These are phyloP conservation scores for Pocillopora damicornis DNA, from an alignment of 64 coral and sea anemone genomes.

Conservation along the genomic window DNA sequence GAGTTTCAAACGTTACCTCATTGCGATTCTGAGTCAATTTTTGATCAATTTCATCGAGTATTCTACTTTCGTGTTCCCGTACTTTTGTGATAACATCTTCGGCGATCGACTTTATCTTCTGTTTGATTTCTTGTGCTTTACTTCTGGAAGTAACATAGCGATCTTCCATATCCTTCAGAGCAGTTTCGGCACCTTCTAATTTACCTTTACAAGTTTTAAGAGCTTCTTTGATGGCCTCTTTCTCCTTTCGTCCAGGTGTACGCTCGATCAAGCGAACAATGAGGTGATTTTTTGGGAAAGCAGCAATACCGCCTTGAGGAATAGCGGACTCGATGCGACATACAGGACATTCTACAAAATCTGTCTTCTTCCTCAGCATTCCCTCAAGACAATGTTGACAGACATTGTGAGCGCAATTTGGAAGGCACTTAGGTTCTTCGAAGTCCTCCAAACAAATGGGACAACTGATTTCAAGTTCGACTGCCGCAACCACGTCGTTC, in stretches of 20 bases:
- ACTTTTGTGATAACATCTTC: constrained; percentile 45
- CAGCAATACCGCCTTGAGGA: constrained; percentile 40
- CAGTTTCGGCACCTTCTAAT: constrained; percentile 25
- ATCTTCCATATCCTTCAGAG: constrained; percentile 39
- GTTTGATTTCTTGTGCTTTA: constrained; percentile 21
- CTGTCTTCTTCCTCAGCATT: constrained; percentile 39
- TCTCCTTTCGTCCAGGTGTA: constrained; percentile 70
- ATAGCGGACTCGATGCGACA: constrained; percentile 62
- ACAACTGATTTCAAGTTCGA: constrained; percentile 74
- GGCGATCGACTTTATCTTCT: constrained; percentile 48
- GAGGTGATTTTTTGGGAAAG: constrained; percentile 72
- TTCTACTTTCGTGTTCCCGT: constrained; percentile 30
- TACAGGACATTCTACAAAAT: constrained; percentile 58
- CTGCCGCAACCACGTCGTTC: background rate
- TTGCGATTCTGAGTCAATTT: constrained; percentile 8
- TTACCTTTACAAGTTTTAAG: constrained; percentile 36
- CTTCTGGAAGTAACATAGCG: constrained; percentile 24
- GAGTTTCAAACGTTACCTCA: constrained; percentile 17
- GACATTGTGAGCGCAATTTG: constrained; percentile 71
- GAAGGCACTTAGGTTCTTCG: constrained; percentile 74
- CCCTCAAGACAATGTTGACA: constrained; percentile 60
- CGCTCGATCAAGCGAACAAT: constrained; percentile 70
- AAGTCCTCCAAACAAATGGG: constrained; percentile 76
- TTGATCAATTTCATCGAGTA: constrained; percentile 50
- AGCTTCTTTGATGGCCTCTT: constrained; percentile 56